Evolutionary conservation across 2,797 vertebrate genomes (phyloP).

Genomic region (Pteropus rufus): DNA sequence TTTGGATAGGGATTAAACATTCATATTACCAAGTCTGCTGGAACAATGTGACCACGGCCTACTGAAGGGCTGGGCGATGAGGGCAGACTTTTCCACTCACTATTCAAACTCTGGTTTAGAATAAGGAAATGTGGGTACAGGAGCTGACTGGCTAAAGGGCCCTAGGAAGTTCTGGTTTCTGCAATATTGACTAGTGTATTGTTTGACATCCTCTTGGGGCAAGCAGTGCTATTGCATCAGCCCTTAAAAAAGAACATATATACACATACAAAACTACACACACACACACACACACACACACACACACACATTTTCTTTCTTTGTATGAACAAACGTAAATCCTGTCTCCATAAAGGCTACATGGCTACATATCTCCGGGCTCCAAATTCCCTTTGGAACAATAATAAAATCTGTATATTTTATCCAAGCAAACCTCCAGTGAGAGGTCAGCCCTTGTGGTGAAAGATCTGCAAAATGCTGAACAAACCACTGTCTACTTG

Average conservation of each 20-base stretch:
- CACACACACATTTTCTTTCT: neutral
- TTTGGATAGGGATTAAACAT: neutral
- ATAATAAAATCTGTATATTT: neutral
- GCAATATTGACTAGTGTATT: neutral
- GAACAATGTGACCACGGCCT: neutral
- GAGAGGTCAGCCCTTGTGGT: constrained; percentile 33
- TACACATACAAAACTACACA: too few relatives aligned
- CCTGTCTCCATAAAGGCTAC: neutral
- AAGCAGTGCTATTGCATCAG: neutral
- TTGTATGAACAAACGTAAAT: neutral
- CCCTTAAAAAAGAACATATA: neutral
- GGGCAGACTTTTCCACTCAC: neutral
- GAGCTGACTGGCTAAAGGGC: neutral
- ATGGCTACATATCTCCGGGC: neutral
- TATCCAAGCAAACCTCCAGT: constrained; percentile 19
- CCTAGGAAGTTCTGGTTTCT: neutral
- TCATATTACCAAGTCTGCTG: neutral
- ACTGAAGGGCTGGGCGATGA: fast-evolving
- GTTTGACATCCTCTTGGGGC: neutral
- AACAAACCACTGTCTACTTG: constrained; percentile 49
- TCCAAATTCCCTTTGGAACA: neutral
- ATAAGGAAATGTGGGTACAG: neutral
- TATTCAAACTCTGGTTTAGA: neutral
- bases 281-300: neutral
- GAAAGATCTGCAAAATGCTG: constrained; percentile 58